phyloP scores from a whole-genome alignment of 2,888 invertebrate genomes.

The Dione vanillae region DNA sequence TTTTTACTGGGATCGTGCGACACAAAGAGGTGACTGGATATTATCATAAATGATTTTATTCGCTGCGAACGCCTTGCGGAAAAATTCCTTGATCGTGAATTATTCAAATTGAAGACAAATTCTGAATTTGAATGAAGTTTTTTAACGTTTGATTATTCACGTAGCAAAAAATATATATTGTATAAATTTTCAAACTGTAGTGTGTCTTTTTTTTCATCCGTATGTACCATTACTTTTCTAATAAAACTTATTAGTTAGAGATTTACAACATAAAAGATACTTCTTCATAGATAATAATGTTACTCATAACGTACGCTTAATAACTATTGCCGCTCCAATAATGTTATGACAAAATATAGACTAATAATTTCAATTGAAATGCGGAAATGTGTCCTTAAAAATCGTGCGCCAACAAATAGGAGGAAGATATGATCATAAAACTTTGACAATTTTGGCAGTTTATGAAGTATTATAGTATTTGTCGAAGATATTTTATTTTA shows the following conservation, averaged over 20 bases:
- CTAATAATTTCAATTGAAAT: neutral
- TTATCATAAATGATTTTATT: neutral
- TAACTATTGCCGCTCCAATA: too few species aligned
- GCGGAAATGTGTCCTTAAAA: neutral
- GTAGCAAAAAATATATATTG: neutral
- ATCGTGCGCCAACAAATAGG: neutral
- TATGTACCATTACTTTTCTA: too few species aligned
- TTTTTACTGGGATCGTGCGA: neutral
- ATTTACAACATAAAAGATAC: too few species aligned
- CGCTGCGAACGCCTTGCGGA: neutral
- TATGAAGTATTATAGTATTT: too few species aligned
- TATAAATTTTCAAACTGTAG: too few species aligned
- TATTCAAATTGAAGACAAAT: neutral
- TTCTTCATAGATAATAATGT: too few species aligned
- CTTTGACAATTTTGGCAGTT: neutral
- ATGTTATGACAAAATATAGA: conserved; percentile 1
- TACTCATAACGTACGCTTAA: too few species aligned
- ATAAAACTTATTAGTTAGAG: too few species aligned
- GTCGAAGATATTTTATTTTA: too few species aligned
- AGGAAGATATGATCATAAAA: conserved; percentile 1
- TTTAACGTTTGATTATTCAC: neutral
- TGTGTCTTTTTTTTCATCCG: too few species aligned
- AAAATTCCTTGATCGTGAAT: neutral
- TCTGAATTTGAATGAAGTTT: neutral
- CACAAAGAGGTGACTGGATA: neutral